These are phyloP conservation scores for Harpagus bidentatus DNA, from an alignment of 2,113 vertebrate genomes.

Conservation along the genomic window DNA sequence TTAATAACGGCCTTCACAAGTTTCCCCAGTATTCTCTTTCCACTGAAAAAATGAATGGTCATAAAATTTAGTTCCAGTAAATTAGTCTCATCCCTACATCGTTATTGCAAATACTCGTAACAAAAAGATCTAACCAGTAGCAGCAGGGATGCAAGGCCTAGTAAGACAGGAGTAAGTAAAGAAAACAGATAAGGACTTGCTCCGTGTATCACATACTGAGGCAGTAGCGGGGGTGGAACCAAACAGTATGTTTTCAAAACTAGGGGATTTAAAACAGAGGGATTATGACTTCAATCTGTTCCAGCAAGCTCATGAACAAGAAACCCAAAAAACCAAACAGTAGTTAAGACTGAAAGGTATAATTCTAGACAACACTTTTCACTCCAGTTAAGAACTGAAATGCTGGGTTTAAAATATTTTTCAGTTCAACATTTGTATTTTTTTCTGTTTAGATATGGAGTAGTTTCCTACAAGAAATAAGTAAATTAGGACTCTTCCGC, in stretches of 20 bases:
- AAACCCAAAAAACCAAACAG: neutral
- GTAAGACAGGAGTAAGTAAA: neutral
- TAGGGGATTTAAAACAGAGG: neutral
- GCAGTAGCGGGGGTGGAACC: too few species aligned
- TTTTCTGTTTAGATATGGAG: neutral
- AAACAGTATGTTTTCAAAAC: neutral
- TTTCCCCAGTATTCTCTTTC: neutral
- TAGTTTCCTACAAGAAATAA: neutral
- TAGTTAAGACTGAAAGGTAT: neutral
- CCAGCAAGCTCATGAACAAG: neutral
- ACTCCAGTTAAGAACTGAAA: neutral
- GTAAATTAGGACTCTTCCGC: neutral
- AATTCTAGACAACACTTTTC: neutral
- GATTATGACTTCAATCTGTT: slow-evolving; percentile 9
- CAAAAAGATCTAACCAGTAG: neutral
- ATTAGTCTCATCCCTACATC: neutral
- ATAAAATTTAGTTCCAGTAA: neutral
- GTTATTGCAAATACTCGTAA: neutral
- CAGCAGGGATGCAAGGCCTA: neutral
- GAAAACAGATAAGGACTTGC: neutral
- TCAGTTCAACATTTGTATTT: neutral
- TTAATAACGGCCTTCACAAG: neutral
- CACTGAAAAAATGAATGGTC: neutral
- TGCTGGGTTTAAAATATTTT: neutral
- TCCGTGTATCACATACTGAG: neutral